phyloP scores from a whole-genome alignment of 2,113 vertebrate genomes.

The Setophaga kirtlandii region DNA sequence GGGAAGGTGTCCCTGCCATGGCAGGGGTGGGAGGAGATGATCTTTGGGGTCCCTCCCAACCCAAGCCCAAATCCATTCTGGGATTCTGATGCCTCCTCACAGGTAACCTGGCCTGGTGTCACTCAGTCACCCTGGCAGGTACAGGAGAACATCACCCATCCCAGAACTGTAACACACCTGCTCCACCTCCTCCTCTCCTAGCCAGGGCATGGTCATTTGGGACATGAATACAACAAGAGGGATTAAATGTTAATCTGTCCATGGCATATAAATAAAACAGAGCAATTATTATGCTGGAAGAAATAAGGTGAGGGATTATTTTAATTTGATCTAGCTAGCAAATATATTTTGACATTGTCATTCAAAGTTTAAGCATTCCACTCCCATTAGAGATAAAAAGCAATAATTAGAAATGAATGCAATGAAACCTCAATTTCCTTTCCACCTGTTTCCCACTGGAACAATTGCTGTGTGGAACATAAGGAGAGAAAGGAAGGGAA shows the following conservation, averaged over 20 bases:
- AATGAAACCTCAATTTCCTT: conserved; percentile 11
- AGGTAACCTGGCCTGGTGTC: rapidly evolving
- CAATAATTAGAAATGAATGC: not conserved
- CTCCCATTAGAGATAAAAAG: not conserved
- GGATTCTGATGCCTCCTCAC: rapidly evolving
- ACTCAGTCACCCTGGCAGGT: not conserved
- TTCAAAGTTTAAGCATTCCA: conserved; percentile 9
- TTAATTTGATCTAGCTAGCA: not conserved
- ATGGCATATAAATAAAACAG: not conserved
- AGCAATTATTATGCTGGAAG: not conserved
- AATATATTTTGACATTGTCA: not conserved
- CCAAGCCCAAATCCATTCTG: not conserved
- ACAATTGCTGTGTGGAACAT: not conserved
- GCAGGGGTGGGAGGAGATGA: not conserved
- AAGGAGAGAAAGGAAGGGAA: not conserved
- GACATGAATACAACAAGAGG: not conserved
- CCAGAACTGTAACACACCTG: not conserved
- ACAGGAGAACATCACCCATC: not conserved
- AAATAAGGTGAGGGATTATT: not conserved
- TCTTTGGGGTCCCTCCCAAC: not conserved
- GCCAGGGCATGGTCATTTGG: rapidly evolving
- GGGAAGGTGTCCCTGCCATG: not conserved
- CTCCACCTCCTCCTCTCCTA: not conserved
- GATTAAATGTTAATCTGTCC: not conserved
- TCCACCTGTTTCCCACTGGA: conserved; percentile 16